A percentile compares a stretch with the other conserved stretches of the same genome.
These are phyloP conservation scores for Psix sp. DNA, from an alignment of 1,140 invertebrate species.

Conservation along the genomic window DNA sequence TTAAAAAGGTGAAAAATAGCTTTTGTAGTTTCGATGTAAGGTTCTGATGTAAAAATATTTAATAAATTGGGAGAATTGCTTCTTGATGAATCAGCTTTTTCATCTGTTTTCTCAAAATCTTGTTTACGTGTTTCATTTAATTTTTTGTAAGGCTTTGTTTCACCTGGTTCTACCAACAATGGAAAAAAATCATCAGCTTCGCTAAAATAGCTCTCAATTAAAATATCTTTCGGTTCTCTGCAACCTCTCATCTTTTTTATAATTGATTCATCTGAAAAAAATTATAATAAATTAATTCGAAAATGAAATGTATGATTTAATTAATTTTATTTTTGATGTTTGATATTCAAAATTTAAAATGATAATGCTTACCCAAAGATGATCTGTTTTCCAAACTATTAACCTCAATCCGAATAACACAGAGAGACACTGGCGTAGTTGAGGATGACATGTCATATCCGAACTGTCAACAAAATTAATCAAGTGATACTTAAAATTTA, in stretches of 20 bases:
- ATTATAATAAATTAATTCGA: not conserved
- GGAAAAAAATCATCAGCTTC: slow-evolving; percentile 71
- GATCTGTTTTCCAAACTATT: slow-evolving; percentile 69
- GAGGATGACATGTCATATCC: slow-evolving; percentile 72
- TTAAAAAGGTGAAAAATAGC: slow-evolving; percentile 98
- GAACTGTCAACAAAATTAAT: slow-evolving; percentile 18
- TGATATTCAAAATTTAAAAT: not conserved
- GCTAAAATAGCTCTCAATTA: slow-evolving; percentile 82
- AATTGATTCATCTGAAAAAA: slow-evolving; percentile 52
- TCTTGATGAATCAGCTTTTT: not conserved
- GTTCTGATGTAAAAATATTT: slow-evolving; percentile 95
- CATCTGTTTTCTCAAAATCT: not conserved
- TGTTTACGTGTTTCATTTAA: slow-evolving; percentile 28
- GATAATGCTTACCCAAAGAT: slow-evolving; percentile 62
- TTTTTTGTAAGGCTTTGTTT: slow-evolving; percentile 64
- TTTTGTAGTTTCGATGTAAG: slow-evolving; percentile 97
- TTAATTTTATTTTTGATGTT: too few relatives aligned
- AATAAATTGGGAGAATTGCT: slow-evolving; percentile 79
- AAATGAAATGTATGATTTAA: too few relatives aligned
- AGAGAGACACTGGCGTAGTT: slow-evolving; percentile 77
- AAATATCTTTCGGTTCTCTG: slow-evolving; percentile 80
- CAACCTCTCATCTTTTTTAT: slow-evolving; percentile 78
- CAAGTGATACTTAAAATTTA: not conserved
- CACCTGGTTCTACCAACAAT: slow-evolving; percentile 38
- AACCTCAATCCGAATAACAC: slow-evolving; percentile 80